Evolutionary conservation across 2,888 invertebrate species (phyloP), one percentile per base, ranked within the genome.

Genomic region (Eristalis pertinax): DNA sequence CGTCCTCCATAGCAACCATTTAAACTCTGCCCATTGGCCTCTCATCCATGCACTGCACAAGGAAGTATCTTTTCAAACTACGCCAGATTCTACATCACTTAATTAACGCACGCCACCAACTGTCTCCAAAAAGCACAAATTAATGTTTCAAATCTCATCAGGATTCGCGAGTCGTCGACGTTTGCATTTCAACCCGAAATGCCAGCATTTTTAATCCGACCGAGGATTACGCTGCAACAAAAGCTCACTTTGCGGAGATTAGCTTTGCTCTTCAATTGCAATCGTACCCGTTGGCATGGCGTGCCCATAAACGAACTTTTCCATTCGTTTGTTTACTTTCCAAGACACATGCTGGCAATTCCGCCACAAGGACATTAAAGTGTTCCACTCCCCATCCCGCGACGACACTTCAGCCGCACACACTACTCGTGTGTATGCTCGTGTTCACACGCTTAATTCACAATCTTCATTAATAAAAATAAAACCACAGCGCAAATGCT

Each of bases 201-300:
- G 41, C 56, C 8, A 43, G 72, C 70, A 62, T 38, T 74, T 26
- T 79, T 84, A 84, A 84, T 79, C 79, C 79, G 69, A 84, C 32
- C 58, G 35, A 78, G 72, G 84, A 84, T 84, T 79, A 75, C 64
- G 13, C 56, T 41, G 19, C 67, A 84, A 63, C 80, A 80, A 84
- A 76, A 84, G 70, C 80, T 63, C 84, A 80, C 84, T 80, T 84
- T 76, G 35, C 60, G 10, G 67, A 43, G 80, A 80, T 84, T 64
- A 84, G 67, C 80, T 84, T 35, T 38, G 43, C 24, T 62, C 62
- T 72, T 67, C 56, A 35, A 75, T 70, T 79, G 65, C 75, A 75
- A 62, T 38, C 50, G n/a, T 43, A n/a, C 43, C 41, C 41, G 41
- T 15, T 43, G 43, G 22, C 69, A 38, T 41, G 8, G 38, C 69